Percentiles rank a stretch among this genome's conserved stretches.
These are phyloP conservation scores for Ceratothoa steindachneri DNA, from an alignment of 2,888 invertebrate genomes.

Conservation along the genomic window DNA sequence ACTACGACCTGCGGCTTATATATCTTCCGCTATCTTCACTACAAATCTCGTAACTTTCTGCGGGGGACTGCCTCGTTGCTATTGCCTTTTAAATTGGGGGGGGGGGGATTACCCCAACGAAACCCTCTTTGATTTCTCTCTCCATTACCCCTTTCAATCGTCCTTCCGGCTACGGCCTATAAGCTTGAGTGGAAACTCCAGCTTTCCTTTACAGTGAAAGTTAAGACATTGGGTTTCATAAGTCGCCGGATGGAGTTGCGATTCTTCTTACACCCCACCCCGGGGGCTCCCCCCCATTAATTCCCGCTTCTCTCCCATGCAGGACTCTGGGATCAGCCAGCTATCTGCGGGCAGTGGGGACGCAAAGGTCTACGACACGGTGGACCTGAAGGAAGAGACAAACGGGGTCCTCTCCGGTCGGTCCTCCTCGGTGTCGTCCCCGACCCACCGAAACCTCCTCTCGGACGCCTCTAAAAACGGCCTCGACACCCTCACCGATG, in stretches of 20 bases:
- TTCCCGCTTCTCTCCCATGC: too few species aligned
- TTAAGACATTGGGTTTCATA: neutral
- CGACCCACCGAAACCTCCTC: slow-evolving; percentile 39
- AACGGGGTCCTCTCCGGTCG: slow-evolving; percentile 40
- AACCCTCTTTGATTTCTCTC: too few species aligned
- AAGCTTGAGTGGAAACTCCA: too few species aligned
- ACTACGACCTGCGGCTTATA: too few species aligned
- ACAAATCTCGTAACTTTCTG: neutral
- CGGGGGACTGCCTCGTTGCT: too few species aligned
- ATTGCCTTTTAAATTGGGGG: too few species aligned
- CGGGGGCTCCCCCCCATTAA: too few species aligned
- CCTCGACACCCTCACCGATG: slow-evolving; percentile 41
- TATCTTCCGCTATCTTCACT: too few species aligned
- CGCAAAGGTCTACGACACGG: slow-evolving; percentile 51
- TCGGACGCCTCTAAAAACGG: slow-evolving; percentile 44
- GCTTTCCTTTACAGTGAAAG: too few species aligned
- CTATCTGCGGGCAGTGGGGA: slow-evolving; percentile 63
- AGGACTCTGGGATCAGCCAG: slow-evolving; percentile 84
- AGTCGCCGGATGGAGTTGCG: neutral
- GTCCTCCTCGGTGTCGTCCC: slow-evolving; percentile 44
- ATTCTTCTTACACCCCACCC: neutral
- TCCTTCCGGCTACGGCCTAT: too few species aligned
- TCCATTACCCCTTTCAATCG: too few species aligned
- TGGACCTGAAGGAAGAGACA: slow-evolving; percentile 28
- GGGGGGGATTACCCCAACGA: too few species aligned